A percentile compares a stretch with the other conserved stretches of the same genome.
Conservation (phyloP, 1,140 invertebrate species). For the Drosophila sechellia region DNA sequence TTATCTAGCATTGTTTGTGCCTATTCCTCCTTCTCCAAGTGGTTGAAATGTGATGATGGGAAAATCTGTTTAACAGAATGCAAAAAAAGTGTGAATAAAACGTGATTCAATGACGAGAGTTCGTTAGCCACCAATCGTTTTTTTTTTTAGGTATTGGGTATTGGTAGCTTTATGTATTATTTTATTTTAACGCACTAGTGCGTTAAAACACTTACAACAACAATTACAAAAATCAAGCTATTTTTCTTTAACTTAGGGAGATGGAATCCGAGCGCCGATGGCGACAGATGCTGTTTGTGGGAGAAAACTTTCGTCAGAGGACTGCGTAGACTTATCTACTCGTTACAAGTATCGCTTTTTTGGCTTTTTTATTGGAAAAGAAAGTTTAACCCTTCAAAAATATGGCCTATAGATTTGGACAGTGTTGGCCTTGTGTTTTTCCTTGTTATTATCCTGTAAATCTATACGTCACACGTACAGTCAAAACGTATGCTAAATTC, state of each 20-base stretch:
- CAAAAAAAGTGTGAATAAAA: constrained; percentile 40
- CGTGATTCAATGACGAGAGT: constrained; percentile 68
- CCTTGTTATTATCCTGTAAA: background rate
- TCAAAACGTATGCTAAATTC: too few species aligned
- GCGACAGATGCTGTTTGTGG: constrained; percentile 60
- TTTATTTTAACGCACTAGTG: background rate
- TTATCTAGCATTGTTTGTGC: constrained; percentile 41
- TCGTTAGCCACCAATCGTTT: constrained; percentile 69
- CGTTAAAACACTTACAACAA: too few species aligned
- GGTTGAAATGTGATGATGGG: constrained; percentile 59
- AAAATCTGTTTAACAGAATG: constrained; percentile 67
- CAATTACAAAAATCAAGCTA: constrained; percentile 72
- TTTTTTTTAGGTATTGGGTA: constrained; percentile 15
- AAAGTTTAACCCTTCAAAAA: constrained; percentile 52
- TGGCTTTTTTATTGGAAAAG: constrained; percentile 50
- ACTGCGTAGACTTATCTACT: background rate
- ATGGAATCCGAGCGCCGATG: constrained; percentile 42
- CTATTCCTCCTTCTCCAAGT: constrained; percentile 52
- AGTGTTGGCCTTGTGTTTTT: background rate
- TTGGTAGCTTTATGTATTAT: constrained; percentile 2
- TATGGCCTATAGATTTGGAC: constrained; percentile 31
- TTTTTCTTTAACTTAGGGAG: constrained; percentile 49
- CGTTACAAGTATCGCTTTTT: constrained; percentile 55
- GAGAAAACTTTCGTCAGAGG: background rate
- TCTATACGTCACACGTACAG: too few species aligned